Base-by-base conservation (phyloP, 2,113 vertebrate genomes). In the Mormyrus iriodes region DNA sequence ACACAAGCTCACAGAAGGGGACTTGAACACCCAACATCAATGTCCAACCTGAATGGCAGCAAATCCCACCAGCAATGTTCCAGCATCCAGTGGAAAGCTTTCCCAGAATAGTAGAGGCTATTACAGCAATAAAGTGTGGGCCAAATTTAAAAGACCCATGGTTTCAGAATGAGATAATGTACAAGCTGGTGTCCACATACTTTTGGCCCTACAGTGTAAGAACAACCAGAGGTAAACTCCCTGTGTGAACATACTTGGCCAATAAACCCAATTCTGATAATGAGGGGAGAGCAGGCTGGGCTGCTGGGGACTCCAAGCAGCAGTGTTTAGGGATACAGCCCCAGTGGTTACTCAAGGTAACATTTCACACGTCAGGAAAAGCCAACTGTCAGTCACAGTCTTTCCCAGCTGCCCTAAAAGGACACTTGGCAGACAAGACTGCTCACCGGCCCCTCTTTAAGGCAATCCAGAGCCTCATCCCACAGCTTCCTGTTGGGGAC, bases 401-500 rank as follows among this genome's bases (percentile, higher is more conserved):
- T 24, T 27, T 65, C 58, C 58, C 58, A 27, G 44, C 44, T 46
- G 44, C 44, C 44, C 44, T 5, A 46, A 46, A 46, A 2, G 58
- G n/a, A 65, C 58, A 27, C 58, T 0, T 65, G 58, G 58, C n/a
- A 35, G 69, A 35, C 31, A 39, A 19, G 15, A 10, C 15, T 76
- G 12, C 69, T 76, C 97, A 99, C 98, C 93, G 97, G 98, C 93
- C 98, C 98, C 95, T 99, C 98, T 92, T 95, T 96, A 58, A 99
- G 97, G 91, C 96, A 95, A 88, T 93, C 95, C 92, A 98, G 96
- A 90, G 98, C 98, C 95, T 99, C 98, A 92, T 98, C 98, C 98
- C 98, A 99, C 31, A 98, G 93, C 91, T 98, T 99, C 95, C 96
- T 98, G 94, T 99, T 99, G 93, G 96, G 95, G 31, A 93, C 93